phyloP scores from a whole-genome alignment of 2,113 vertebrate genomes.

The Philantomba maxwellii region DNA sequence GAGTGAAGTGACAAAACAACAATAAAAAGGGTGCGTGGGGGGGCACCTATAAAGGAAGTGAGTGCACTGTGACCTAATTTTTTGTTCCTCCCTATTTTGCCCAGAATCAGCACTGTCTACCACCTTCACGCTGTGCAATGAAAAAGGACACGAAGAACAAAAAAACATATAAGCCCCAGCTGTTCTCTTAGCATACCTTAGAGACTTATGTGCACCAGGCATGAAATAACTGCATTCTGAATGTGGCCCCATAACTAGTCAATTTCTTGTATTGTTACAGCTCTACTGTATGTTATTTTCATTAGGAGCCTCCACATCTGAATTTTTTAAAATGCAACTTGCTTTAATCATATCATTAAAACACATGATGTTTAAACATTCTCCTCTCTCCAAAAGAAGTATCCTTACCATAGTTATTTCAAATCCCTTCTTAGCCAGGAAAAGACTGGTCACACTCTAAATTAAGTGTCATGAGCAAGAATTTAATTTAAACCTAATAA shows the following conservation, averaged over 20 bases:
- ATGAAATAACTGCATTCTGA: constrained; percentile 58
- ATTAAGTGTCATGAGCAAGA: constrained; percentile 77
- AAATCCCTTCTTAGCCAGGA: constrained; percentile 70
- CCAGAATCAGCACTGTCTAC: not conserved
- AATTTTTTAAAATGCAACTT: constrained; percentile 58
- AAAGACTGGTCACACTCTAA: constrained; percentile 79
- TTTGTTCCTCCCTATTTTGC: not conserved
- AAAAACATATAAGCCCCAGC: not conserved
- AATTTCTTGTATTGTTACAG: constrained; percentile 58
- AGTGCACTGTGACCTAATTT: not conserved
- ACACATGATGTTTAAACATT: constrained; percentile 66
- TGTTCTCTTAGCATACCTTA: not conserved
- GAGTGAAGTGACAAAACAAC: not conserved
- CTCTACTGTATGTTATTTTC: constrained; percentile 47
- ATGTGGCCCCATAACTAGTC: constrained; percentile 16
- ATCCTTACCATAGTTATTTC: constrained; percentile 45
- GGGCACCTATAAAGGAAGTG: not conserved
- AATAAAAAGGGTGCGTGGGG: not conserved
- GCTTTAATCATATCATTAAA: constrained; percentile 72
- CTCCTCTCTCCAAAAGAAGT: constrained; percentile 70
- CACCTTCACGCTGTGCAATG: not conserved
- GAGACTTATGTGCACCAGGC: not conserved
- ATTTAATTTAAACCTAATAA: constrained; percentile 82
- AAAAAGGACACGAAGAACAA: not conserved
- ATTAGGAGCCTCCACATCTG: constrained; percentile 52